Conservation (phyloP, 2,888 invertebrate genomes). For the Malthinus flaveolus region DNA sequence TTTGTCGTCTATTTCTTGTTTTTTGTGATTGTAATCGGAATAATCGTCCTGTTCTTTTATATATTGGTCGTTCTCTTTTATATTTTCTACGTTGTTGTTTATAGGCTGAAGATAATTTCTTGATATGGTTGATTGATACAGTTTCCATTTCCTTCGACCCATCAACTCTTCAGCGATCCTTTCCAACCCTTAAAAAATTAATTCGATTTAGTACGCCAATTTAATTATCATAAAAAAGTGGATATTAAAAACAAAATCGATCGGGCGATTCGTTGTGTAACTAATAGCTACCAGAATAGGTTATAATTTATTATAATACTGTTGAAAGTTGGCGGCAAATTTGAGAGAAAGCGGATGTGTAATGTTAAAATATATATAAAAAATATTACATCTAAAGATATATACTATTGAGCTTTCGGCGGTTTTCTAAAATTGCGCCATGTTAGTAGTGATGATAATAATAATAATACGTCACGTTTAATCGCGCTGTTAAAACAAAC, state of each 20-base stretch:
- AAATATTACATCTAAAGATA: background rate
- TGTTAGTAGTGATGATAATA: background rate
- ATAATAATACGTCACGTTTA: conserved; percentile 3
- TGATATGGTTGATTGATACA: conserved; percentile 77
- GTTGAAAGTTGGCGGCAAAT: conserved; percentile 18
- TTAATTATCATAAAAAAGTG: no score
- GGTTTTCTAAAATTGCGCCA: conserved; percentile 4
- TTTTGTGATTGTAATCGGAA: conserved; percentile 27
- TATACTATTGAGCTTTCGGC: background rate
- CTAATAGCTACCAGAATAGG: background rate
- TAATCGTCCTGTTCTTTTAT: conserved; percentile 40
- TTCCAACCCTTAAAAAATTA: conserved; percentile 79
- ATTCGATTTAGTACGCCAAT: background rate
- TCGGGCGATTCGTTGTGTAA: no score
- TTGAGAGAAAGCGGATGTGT: conserved; percentile 21
- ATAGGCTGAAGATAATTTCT: conserved; percentile 55
- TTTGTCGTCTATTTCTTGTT: conserved; percentile 23
- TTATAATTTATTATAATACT: conserved; percentile 7
- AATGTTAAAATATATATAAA: background rate
- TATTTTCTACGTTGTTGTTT: conserved; percentile 54
- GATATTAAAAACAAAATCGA: no score
- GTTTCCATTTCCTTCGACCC: conserved; percentile 96
- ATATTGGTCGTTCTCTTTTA: conserved; percentile 41
- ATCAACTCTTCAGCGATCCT: conserved; percentile 95
- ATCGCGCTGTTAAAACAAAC: conserved; percentile 1